Base-by-base conservation (phyloP, 2,888 invertebrate species). In the Lasioglossum calceatum region DNA sequence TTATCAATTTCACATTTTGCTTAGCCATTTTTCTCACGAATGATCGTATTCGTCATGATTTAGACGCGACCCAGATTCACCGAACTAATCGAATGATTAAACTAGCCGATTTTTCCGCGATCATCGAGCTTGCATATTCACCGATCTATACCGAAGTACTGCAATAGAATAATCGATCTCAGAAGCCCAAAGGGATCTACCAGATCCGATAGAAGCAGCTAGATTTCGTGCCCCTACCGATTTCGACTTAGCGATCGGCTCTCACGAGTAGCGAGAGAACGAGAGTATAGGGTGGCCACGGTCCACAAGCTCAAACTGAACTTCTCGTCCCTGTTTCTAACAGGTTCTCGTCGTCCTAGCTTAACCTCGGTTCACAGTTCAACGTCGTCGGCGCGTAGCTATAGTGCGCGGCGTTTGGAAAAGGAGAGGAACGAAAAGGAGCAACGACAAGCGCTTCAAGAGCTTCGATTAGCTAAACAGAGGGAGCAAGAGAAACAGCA, bases 321-420 rank as follows among this genome's bases (percentile, higher is more conserved):
- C 36, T 32, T 32, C 23, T 67, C 67, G 27, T 23, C 42, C 39
- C 70, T 75, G 47, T 79, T 77, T 75, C 50, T 70, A 23, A 32
- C 95, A 98, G 98, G 98, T 96, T 98, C 98, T 94, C 96, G 98
- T 96, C 97, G 98, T 96, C 98, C 98, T 96, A 98, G 98, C 96
- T 96, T 98, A 96, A 97, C 97, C 91, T 98, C 98, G 89, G 96
- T 98, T 93, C 98, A 98, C 95, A 98, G 98, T 96, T 97, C 97
- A 95, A 97, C 97, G 92, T 98, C 97, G 87, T 98, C 98, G 77
- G 97, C 98, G 88, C 97, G 97, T 94, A 98, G 98, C 95, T 98
- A 98, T 95, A 98, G 98, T 94, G 96, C 97, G 91, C 97, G 97
- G 94, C 96, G 97, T 88, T 97, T 98, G 95, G 98, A 98, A 95